phyloP scores from a whole-genome alignment of 2,888 invertebrate species.

The Hermaeophaga mercurialis region DNA sequence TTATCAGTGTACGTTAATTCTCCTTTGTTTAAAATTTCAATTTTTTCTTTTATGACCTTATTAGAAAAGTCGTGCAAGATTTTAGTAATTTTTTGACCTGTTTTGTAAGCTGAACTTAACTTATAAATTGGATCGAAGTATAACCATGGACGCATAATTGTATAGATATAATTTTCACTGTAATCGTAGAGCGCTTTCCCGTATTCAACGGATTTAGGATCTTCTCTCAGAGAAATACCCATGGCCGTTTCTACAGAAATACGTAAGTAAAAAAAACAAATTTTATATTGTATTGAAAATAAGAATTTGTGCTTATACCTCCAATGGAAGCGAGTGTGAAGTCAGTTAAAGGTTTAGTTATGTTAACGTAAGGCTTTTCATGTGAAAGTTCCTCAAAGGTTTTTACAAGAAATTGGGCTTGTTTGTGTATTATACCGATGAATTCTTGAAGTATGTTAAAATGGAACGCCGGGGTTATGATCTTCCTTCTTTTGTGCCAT shows the following conservation, averaged over 20 bases:
- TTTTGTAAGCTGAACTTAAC: conserved; percentile 13
- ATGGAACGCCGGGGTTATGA: conserved; percentile 40
- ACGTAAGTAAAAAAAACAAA: too few relatives aligned
- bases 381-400: conserved; percentile 18
- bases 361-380: conserved; percentile 27
- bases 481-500: conserved; percentile 38
- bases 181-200: conserved; percentile 32
- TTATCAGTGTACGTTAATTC: conserved; percentile 20
- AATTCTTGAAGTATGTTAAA: conserved; percentile 39
- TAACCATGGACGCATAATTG: conserved; percentile 33
- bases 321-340: conserved; percentile 36
- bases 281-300: too few relatives aligned
- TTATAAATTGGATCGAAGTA: conserved; percentile 7
- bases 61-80: conserved; percentile 31
- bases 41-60: conserved; percentile 29
- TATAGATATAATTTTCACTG: conserved; percentile 21
- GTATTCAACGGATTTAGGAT: conserved; percentile 23
- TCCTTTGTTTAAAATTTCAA: conserved; percentile 7
- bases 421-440: conserved; percentile 32
- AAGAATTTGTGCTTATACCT: too few relatives aligned
- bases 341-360: conserved; percentile 33
- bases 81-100: conserved; percentile 4
- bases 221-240: conserved; percentile 19
- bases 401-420: conserved; percentile 32
- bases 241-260: conserved; percentile 29